Percentiles rank a stretch among this genome's conserved stretches.
Evolutionary conservation across 2,888 invertebrate genomes (phyloP).

Genomic region (Drosophila cognata): DNA sequence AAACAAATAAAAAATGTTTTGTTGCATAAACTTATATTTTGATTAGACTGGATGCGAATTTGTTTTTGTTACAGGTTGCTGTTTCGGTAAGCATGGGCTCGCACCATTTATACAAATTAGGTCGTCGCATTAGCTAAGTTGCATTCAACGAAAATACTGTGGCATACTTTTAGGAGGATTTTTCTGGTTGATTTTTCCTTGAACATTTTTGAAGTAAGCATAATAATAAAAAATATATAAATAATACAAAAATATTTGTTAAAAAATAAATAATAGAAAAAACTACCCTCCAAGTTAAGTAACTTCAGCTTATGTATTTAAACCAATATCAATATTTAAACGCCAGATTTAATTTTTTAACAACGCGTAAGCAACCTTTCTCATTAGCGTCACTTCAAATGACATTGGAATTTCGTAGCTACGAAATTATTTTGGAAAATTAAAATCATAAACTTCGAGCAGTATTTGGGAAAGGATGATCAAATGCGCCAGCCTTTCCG

Average conservation of each 20-base stretch:
- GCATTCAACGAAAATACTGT: neutral
- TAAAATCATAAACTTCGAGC: constrained; percentile 9
- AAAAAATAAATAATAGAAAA: no score
- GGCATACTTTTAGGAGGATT: neutral
- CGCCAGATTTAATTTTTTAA: neutral
- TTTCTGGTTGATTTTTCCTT: no score
- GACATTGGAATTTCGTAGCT: constrained; percentile 12
- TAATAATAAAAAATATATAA: no score
- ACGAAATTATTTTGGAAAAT: neutral
- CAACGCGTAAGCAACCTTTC: neutral
- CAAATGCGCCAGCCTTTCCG: constrained; percentile 82
- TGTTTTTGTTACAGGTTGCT: neutral
- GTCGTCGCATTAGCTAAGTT: neutral
- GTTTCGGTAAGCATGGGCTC: neutral
- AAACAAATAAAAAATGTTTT: neutral
- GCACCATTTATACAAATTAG: neutral
- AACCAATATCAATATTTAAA: neutral
- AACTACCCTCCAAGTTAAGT: neutral
- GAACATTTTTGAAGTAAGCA: no score
- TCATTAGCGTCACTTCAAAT: constrained; percentile 22
- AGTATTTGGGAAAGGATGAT: constrained; percentile 60
- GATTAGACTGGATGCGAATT: neutral
- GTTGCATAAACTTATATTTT: neutral
- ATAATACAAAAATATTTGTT: no score
- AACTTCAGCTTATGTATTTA: neutral